These are phyloP conservation scores for Eutrigla gurnardus DNA, from an alignment of 2,797 vertebrate species.

Conservation along the genomic window DNA sequence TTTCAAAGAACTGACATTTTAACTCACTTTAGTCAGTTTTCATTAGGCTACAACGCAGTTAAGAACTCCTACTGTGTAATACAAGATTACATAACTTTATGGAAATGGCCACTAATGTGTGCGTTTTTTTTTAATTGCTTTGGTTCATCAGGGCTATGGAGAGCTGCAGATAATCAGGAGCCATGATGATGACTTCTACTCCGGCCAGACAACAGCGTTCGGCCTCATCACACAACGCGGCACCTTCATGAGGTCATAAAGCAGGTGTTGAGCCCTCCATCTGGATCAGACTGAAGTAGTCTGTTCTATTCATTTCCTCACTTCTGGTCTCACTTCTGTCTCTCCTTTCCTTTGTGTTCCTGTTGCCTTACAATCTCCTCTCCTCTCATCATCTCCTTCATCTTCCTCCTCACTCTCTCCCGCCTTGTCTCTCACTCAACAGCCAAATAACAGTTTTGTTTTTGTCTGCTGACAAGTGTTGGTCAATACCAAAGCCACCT, in stretches of 20 bases:
- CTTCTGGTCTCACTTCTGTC: conserved; percentile 11
- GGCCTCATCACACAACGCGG: conserved; percentile 52
- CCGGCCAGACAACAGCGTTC: conserved; percentile 33
- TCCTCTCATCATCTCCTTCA: conserved; percentile 1
- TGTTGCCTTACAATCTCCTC: not conserved
- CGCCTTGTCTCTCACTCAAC: conserved; percentile 36
- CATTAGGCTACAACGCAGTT: conserved; percentile 14
- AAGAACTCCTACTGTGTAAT: conserved; percentile 1
- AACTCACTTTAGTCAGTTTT: conserved; percentile 29
- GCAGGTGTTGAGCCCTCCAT: conserved; percentile 42
- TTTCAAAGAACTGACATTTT: conserved; percentile 58
- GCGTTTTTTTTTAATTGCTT: conserved; percentile 1
- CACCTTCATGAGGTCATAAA: conserved; percentile 60
- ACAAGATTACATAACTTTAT: conserved; percentile 5
- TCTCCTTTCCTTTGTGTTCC: not conserved
- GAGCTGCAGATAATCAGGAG: not conserved
- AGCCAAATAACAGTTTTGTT: conserved; percentile 6
- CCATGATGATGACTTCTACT: not conserved
- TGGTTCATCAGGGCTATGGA: not conserved
- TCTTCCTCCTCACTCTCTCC: not conserved
- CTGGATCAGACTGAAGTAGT: conserved; percentile 14
- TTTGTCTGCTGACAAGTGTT: too few relatives aligned
- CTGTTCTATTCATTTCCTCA: conserved; percentile 21
- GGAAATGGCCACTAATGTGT: conserved; percentile 17
- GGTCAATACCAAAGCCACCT: too few relatives aligned